These are phyloP conservation scores for Onychorhynchus coronatus DNA, from an alignment of 2,113 vertebrate species.

Conservation along the genomic window DNA sequence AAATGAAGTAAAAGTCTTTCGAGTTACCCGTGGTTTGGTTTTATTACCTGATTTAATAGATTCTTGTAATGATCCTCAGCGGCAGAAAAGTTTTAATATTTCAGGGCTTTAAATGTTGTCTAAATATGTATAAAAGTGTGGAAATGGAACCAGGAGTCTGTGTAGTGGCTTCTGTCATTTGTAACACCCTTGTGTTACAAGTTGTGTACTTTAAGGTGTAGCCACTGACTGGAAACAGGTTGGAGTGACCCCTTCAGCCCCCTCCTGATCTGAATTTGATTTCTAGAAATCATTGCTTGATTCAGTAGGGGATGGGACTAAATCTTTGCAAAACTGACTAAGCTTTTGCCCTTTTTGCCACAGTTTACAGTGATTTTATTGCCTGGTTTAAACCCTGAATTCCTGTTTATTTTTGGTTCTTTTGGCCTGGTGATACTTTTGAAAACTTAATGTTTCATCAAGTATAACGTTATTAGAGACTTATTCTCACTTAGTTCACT, in stretches of 20 bases:
- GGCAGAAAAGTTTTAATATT: conserved; percentile 77
- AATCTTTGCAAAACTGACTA: not conserved
- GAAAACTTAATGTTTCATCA: conserved; percentile 95
- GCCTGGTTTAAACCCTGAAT: not conserved
- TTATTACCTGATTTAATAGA: conserved; percentile 86
- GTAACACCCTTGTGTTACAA: not conserved
- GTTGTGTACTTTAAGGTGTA: conserved; percentile 1
- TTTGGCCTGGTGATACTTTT: conserved; percentile 70
- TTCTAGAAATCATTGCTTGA: not conserved
- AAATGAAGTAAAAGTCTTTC: conserved; percentile 90
- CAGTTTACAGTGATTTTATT: not conserved
- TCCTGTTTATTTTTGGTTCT: conserved; percentile 51
- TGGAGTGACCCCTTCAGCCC: not conserved
- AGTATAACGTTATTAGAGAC: conserved; percentile 94
- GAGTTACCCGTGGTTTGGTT: conserved; percentile 78
- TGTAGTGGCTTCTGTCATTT: not conserved
- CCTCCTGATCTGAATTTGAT: not conserved
- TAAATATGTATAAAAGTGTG: conserved; percentile 54
- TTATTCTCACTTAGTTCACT: conserved; percentile 95
- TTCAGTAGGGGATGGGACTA: not conserved
- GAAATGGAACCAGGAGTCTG: conserved; percentile 63
- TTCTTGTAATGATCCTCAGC: conserved; percentile 74
- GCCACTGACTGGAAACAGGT: not conserved
- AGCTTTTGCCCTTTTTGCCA: not conserved
- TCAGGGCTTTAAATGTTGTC: conserved; percentile 62